A percentile compares a stretch with the other conserved stretches of the same genome.
phyloP scores from a whole-genome alignment of 2,113 vertebrate genomes.

The Pseudolaguvia tuberculata region DNA sequence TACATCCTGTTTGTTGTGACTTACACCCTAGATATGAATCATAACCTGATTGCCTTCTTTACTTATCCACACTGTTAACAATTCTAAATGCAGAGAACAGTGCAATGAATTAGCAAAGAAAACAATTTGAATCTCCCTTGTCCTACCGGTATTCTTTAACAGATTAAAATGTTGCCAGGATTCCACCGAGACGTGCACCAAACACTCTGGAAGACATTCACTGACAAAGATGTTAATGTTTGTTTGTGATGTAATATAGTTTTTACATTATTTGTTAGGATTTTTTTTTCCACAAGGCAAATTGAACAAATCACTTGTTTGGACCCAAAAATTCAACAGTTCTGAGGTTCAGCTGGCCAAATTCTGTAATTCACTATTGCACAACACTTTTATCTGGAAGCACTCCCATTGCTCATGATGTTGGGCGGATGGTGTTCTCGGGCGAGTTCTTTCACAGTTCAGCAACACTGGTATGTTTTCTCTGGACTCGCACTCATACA shows the following conservation, averaged over 20 bases:
- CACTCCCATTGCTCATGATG: slow-evolving; percentile 26
- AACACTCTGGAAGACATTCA: background rate
- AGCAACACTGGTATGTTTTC: slow-evolving; percentile 25
- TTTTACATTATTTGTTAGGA: background rate
- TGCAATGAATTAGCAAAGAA: background rate
- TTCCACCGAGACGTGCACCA: background rate
- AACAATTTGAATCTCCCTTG: background rate
- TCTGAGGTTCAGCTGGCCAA: slow-evolving; percentile 27
- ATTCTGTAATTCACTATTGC: slow-evolving; percentile 35
- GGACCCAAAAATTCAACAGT: slow-evolving; percentile 2
- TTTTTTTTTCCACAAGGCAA: slow-evolving; percentile 6
- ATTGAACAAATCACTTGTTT: background rate
- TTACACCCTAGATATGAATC: background rate
- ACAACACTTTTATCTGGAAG: slow-evolving; percentile 26
- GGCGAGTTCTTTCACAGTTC: slow-evolving; percentile 41
- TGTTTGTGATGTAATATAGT: background rate
- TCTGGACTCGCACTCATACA: background rate
- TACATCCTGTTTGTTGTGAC: background rate
- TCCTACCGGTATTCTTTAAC: background rate
- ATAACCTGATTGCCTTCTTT: background rate
- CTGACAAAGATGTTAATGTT: background rate
- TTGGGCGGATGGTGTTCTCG: slow-evolving; percentile 23
- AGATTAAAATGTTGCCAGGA: too few species aligned
- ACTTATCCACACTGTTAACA: background rate
- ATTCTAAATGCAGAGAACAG: background rate